Evolutionary conservation across 2,888 invertebrate genomes (phyloP).

Genomic region (Synergus laeviventris): DNA sequence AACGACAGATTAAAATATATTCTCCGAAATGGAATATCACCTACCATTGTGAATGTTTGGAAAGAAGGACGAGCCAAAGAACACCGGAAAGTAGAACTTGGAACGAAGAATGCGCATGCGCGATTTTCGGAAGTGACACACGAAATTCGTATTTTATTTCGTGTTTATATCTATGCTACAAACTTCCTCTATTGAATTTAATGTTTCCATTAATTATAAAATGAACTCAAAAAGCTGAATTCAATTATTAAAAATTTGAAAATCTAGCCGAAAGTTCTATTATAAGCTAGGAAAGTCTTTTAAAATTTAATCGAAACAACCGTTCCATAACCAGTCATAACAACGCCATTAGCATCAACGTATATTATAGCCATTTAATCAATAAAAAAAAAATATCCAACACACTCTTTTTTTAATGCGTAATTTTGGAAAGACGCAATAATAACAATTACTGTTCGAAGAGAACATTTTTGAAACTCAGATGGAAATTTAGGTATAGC

Average conservation of each 20-base stretch:
- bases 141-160: slow-evolving; percentile 53
- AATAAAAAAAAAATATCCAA: slow-evolving; percentile 50
- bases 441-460: background rate
- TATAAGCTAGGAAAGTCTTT: background rate
- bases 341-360: slow-evolving; percentile 59
- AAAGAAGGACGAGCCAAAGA: slow-evolving; percentile 59
- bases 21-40: slow-evolving; percentile 50
- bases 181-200: background rate
- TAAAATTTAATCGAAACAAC: background rate
- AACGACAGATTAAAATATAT: slow-evolving; percentile 39
- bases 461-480: background rate
- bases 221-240: slow-evolving; percentile 37
- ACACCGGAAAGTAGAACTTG: slow-evolving; percentile 58
- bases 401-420: background rate
- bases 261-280: background rate
- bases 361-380: slow-evolving; percentile 56
- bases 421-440: background rate
- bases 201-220: slow-evolving; percentile 26
- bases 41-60: slow-evolving; percentile 71
- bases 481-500: background rate
- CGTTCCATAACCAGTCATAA: too few species aligned
- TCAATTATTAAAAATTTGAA: background rate
- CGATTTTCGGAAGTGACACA: slow-evolving; percentile 44
- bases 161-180: slow-evolving; percentile 46
- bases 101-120: slow-evolving; percentile 50